Conservation (phyloP, 2,888 invertebrate species). For the Clepsis dumicolana region DNA sequence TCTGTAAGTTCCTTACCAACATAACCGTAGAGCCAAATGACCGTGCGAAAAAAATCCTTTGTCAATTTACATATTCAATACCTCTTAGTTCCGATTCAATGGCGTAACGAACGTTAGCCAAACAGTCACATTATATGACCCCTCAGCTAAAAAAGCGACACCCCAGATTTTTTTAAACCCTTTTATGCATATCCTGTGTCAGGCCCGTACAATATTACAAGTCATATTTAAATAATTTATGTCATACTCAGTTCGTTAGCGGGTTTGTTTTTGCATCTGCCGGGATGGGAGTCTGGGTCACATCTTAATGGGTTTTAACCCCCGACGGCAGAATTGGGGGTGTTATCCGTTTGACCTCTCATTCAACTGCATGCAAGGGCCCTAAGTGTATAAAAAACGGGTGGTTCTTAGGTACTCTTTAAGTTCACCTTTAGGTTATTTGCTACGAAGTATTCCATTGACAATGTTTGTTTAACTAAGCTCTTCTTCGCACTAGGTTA, state of each 20-base stretch:
- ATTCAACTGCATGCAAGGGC: background rate
- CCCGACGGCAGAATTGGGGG: slow-evolving; percentile 1
- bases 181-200: slow-evolving; percentile 84
- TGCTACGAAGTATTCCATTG: no score
- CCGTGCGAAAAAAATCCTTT: slow-evolving; percentile 70
- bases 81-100: slow-evolving; percentile 64
- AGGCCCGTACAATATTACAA: slow-evolving; percentile 79
- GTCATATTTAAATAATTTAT: slow-evolving; percentile 86
- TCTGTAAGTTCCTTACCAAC: slow-evolving; percentile 7
- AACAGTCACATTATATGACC: slow-evolving; percentile 67
- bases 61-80: slow-evolving; percentile 72
- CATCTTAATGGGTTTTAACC: slow-evolving; percentile 13
- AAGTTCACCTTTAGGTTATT: no score
- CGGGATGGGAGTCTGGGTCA: slow-evolving; percentile 45
- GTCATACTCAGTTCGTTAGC: slow-evolving; percentile 67
- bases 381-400: no score
- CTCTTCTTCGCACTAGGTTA: no score
- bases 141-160: slow-evolving; percentile 74
- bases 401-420: no score
- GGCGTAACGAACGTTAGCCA: slow-evolving; percentile 70
- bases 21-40: slow-evolving; percentile 53
- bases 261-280: slow-evolving; percentile 76
- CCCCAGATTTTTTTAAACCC: slow-evolving; percentile 81
- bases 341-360: background rate
- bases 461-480: no score